phyloP scores from a whole-genome alignment of 2,888 invertebrate species.

The Nephrocerus scutellatus region DNA sequence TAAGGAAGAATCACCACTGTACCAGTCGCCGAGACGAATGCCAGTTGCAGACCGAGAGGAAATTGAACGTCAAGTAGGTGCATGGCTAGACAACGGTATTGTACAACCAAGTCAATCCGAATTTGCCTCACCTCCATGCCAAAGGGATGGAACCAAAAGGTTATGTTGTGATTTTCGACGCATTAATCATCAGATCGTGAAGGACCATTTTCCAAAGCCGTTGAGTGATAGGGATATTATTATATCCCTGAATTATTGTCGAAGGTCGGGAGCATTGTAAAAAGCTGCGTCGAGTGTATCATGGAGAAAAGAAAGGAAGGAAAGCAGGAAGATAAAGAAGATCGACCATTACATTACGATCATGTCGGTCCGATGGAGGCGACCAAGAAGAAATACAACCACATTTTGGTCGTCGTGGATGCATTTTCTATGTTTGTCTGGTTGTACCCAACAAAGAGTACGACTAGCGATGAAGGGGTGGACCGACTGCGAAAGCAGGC shows the following conservation, averaged over 20 bases:
- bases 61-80: slow-evolving; percentile 1
- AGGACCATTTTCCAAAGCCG: too few species aligned
- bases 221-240: too few species aligned
- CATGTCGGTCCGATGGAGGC: slow-evolving; percentile 33
- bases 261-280: too few species aligned
- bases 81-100: not conserved
- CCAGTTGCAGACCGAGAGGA: not conserved
- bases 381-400: slow-evolving; percentile 2
- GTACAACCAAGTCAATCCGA: slow-evolving; percentile 1
- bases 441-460: slow-evolving; percentile 19
- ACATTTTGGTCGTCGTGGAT: slow-evolving; percentile 2
- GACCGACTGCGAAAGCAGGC: slow-evolving; percentile 28
- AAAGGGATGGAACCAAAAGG: too few species aligned
- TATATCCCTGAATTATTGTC: too few species aligned
- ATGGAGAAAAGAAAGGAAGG: slow-evolving; percentile 23
- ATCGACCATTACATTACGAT: slow-evolving; percentile 29
- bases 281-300: too few species aligned
- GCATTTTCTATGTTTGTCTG: not conserved
- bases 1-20: not conserved
- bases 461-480: slow-evolving; percentile 28
- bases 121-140: too few species aligned
- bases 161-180: too few species aligned
- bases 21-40: not conserved
- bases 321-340: slow-evolving; percentile 22
- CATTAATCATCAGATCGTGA: too few species aligned